These are phyloP conservation scores for Flexamia atlantica DNA, from an alignment of 2,888 invertebrate species.

Conservation along the genomic window DNA sequence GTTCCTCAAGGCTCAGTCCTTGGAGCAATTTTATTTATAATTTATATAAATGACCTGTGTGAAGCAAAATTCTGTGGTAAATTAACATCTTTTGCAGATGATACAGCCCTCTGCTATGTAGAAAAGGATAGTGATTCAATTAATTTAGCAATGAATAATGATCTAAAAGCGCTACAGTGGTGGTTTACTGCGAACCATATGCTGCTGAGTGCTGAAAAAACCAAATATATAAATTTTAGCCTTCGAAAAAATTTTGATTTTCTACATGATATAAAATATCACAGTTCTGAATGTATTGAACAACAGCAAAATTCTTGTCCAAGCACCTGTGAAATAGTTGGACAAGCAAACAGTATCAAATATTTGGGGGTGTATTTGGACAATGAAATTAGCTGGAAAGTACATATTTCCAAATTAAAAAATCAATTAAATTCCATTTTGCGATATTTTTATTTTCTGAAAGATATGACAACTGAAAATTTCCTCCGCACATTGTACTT, in stretches of 20 bases:
- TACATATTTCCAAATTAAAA: not conserved
- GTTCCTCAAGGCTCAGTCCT: constrained; percentile 65
- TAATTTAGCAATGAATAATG: not conserved
- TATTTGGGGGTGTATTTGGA: not conserved
- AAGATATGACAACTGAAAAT: not conserved
- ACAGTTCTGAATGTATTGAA: not conserved
- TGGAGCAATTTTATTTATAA: constrained; percentile 64
- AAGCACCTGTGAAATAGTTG: not conserved
- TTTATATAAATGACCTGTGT: constrained; percentile 11
- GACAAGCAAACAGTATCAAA: not conserved
- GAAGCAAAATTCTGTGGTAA: constrained; percentile 46
- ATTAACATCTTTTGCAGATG: constrained; percentile 58
- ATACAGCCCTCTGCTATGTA: constrained; percentile 9
- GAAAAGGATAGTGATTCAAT: not conserved
- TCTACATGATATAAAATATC: not conserved
- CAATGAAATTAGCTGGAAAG: constrained; percentile 5
- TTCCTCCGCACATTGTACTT: not conserved
- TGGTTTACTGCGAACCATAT: constrained; percentile 5
- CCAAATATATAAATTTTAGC: not conserved
- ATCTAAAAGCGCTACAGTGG: not conserved
- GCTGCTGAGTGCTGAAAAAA: constrained; percentile 12
- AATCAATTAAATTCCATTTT: not conserved
- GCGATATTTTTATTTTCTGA: not conserved
- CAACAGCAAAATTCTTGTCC: too few relatives aligned
- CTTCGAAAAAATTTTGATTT: not conserved